Conservation (phyloP, 2,888 invertebrate species). For the Volucella zonaria region DNA sequence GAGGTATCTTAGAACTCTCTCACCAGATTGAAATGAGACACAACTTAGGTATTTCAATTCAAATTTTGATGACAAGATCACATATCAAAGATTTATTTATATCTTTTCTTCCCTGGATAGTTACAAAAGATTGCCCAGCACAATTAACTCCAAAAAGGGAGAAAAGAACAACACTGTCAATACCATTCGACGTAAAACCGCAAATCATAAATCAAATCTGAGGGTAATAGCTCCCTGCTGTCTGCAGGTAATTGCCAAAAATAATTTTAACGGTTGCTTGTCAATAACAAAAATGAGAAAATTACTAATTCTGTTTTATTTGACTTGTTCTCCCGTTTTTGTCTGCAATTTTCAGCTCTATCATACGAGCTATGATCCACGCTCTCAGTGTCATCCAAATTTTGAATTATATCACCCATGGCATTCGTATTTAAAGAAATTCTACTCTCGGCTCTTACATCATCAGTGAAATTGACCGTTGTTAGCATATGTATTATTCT, state of each 20-base stretch:
- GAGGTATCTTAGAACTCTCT: too few relatives aligned
- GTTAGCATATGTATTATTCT: constrained; percentile 31
- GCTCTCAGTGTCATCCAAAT: constrained; percentile 37
- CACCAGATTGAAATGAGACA: too few relatives aligned
- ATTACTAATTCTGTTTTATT: constrained; percentile 3
- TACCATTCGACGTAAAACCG: neutral
- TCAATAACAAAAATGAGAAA: constrained; percentile 10
- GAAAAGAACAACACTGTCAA: neutral
- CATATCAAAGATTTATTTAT: too few relatives aligned
- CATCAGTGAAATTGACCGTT: constrained; percentile 53
- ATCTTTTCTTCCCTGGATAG: too few relatives aligned
- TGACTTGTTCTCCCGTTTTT: neutral
- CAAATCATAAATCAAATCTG: constrained; percentile 9
- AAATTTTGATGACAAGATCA: too few relatives aligned
- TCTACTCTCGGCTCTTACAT: constrained; percentile 19
- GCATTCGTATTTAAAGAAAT: constrained; percentile 2
- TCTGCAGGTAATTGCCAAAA: neutral
- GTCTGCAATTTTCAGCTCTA: neutral
- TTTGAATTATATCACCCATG: constrained; percentile 14
- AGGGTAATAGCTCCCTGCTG: too few relatives aligned
- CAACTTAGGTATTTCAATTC: too few relatives aligned
- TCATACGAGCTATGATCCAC: neutral
- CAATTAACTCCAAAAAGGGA: neutral
- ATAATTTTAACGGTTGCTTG: constrained; percentile 52
- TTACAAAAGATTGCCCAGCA: neutral